Evolutionary conservation across 2,888 invertebrate genomes (phyloP).

Genomic region (Podotricha telesiphe): DNA sequence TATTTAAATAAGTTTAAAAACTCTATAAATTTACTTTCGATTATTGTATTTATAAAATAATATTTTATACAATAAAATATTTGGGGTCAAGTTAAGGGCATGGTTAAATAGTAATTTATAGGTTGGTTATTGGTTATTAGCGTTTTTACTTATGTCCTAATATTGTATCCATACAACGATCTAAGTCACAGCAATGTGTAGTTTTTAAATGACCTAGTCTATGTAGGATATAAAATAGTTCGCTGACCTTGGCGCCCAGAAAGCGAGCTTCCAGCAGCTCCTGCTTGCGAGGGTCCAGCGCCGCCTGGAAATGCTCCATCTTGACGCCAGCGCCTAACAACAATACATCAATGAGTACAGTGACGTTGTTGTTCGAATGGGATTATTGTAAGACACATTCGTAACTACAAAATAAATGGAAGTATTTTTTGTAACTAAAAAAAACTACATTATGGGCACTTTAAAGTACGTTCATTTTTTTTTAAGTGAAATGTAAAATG

Average conservation of each 20-base stretch:
- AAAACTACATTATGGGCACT: neutral
- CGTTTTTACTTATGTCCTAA: neutral
- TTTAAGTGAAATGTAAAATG: too few relatives aligned
- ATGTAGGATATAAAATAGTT: constrained; percentile 28
- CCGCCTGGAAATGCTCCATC: constrained; percentile 98
- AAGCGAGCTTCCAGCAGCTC: constrained; percentile 99
- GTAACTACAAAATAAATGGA: neutral
- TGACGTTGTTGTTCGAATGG: neutral
- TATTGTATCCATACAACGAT: neutral
- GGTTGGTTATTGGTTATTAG: neutral
- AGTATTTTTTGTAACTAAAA: neutral
- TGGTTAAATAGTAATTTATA: neutral
- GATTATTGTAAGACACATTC: neutral
- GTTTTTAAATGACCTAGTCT: neutral
- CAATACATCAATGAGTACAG: constrained; percentile 49
- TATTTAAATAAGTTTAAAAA: neutral
- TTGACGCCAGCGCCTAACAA: constrained; percentile 93
- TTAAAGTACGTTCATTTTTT: too few relatives aligned
- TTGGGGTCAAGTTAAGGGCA: neutral
- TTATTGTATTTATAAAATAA: neutral
- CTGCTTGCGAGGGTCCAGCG: constrained; percentile 99
- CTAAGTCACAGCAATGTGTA: neutral
- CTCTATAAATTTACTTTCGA: neutral
- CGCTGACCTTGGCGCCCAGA: constrained; percentile 96
- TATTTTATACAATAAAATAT: neutral